Conservation (phyloP, 2,113 vertebrate genomes). For the Notarius lentiginosus region DNA sequence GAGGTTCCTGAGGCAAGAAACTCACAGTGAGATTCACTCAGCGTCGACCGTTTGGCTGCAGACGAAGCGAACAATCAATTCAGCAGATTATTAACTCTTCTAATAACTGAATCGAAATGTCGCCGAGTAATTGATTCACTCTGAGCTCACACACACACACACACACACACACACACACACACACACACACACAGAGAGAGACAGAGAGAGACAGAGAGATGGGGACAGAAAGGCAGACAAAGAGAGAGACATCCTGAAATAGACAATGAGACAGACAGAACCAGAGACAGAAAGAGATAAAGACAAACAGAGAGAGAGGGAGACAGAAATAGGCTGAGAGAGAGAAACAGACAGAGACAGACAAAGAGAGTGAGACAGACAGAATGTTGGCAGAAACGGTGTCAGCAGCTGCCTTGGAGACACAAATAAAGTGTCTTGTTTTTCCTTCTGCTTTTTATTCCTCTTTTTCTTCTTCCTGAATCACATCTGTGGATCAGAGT, state of each 20-base stretch:
- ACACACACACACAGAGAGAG: neutral
- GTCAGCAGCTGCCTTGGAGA: slow-evolving; percentile 47
- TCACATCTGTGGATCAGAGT: slow-evolving; percentile 25
- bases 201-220: neutral
- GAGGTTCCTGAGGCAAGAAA: neutral
- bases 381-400: slow-evolving; percentile 28
- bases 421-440: slow-evolving; percentile 35
- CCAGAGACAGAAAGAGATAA: neutral
- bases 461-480: neutral
- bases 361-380: neutral
- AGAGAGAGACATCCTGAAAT: neutral
- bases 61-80: slow-evolving; percentile 68
- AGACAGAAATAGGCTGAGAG: neutral
- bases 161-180: slow-evolving; percentile 1
- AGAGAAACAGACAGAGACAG: neutral
- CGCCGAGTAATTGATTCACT: slow-evolving; percentile 60
- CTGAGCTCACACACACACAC: slow-evolving; percentile 30
- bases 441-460: slow-evolving; percentile 31
- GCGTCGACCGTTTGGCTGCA: slow-evolving; percentile 45
- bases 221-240: neutral
- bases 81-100: slow-evolving; percentile 67
- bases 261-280: neutral
- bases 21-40: slow-evolving; percentile 8
- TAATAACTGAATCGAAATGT: slow-evolving; percentile 72
- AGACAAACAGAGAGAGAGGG: neutral